Conservation (phyloP, 2,113 vertebrate genomes). For the Lepidothrix coronata region DNA sequence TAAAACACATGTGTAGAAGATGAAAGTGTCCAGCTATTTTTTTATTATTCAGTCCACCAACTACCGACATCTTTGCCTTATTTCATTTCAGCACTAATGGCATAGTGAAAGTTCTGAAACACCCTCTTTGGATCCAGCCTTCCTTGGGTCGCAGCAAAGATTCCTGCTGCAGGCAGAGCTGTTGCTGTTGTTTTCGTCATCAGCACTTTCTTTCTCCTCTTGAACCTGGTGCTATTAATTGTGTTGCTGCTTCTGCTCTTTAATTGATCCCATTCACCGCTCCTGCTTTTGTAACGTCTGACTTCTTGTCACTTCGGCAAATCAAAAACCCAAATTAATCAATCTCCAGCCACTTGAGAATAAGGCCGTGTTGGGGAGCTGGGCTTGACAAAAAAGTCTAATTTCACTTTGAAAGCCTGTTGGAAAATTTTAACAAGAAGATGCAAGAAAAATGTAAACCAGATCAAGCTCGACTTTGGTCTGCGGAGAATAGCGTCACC, state of each 20-base stretch:
- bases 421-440: slow-evolving; percentile 71
- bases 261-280: slow-evolving; percentile 65
- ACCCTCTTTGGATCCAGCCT: slow-evolving; percentile 52
- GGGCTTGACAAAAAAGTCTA: slow-evolving; percentile 63
- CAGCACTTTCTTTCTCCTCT: slow-evolving; percentile 36
- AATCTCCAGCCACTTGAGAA: slow-evolving; percentile 65
- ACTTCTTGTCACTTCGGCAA: slow-evolving; percentile 54
- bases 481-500: slow-evolving; percentile 60
- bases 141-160: slow-evolving; percentile 53
- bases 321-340: slow-evolving; percentile 71
- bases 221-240: slow-evolving; percentile 59
- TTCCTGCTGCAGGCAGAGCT: slow-evolving; percentile 64
- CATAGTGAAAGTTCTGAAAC: slow-evolving; percentile 60
- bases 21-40: slow-evolving; percentile 70
- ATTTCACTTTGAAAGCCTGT: slow-evolving; percentile 72
- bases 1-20: slow-evolving; percentile 67
- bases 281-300: slow-evolving; percentile 52
- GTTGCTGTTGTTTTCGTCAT: slow-evolving; percentile 72
- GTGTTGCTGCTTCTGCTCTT: slow-evolving; percentile 63
- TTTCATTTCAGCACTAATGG: slow-evolving; percentile 62
- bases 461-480: slow-evolving; percentile 69
- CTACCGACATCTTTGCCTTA: slow-evolving; percentile 61
- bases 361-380: slow-evolving; percentile 55
- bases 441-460: slow-evolving; percentile 73
- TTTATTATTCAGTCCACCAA: slow-evolving; percentile 68